Evolutionary conservation across 2,888 invertebrate species (phyloP), one percentile per base, ranked within the genome.

Genomic region (Chrysolina oricalcia): DNA sequence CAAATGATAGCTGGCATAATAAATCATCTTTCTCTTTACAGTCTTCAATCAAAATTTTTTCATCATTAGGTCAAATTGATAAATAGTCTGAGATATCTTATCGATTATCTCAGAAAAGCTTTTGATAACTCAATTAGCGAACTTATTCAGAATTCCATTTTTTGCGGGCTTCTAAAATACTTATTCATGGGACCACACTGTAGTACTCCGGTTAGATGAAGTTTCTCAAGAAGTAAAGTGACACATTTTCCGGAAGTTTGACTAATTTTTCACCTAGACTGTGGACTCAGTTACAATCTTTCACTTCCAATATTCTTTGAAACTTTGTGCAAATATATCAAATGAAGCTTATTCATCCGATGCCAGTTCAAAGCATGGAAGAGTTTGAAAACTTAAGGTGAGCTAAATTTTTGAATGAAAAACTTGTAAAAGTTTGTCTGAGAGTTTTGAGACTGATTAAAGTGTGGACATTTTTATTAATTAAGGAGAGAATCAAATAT

Each of bases 251-350:
- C 17, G 2, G 53, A 53, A 53, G 19, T 53, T 53, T 0, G 10
- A 21, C 21, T 17, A 53, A 53, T 53, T 13, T 53, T 19, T 53
- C 21, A 53, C 21, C n/a, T 53, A 53, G 53, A 21, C 19, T 11
- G 9, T 53, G 53, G 21, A 53, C 21, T 21, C 53, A 53, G 21
- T 53, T 53, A 53, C 13, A 17, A 53, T 53, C 53, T 21, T 21
- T 53, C 21, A 1, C 1, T 21, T 50, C 4, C 11, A 53, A 19
- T 53, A 53, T 53, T 53, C 21, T 53, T 19, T 10, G 53, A 13
- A 53, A 53, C 21, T 53, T 53, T 53, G 19, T 17, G 21, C 11
- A 10, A 53, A 53, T 17, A 53, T 53, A 53, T 53, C 53, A 53
- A 53, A 53, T 21, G 21, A 11, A 21, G 53, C 53, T 53, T 13